Conservation (phyloP, 2,888 invertebrate genomes). For the Leucozona laternaria region DNA sequence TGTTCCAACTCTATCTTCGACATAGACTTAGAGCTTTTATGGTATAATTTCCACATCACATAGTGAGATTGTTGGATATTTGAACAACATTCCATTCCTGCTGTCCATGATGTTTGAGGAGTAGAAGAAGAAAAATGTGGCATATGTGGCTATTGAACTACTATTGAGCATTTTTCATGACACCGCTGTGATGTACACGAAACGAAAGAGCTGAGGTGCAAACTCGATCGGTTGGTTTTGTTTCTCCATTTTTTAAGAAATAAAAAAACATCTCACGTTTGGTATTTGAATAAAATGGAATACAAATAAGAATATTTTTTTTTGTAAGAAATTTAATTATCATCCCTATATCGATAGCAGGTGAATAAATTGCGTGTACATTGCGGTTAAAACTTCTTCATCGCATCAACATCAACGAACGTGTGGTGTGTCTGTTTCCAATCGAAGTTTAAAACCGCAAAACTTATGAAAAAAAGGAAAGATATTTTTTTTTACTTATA, state of each 20-base stretch:
- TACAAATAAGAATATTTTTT: conserved; percentile 29
- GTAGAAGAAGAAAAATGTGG: conserved; percentile 40
- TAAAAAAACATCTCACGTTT: conserved; percentile 8
- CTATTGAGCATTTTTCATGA: conserved; percentile 52
- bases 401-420: not conserved
- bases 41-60: conserved; percentile 28
- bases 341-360: conserved; percentile 42
- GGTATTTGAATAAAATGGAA: conserved; percentile 38
- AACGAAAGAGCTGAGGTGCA: conserved; percentile 65
- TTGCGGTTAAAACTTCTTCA: conserved; percentile 53
- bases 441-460: conserved; percentile 61
- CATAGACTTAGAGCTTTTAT: not conserved
- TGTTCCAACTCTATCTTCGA: not conserved
- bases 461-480: conserved; percentile 38
- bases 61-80: not conserved
- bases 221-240: conserved; percentile 54
- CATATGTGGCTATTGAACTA: conserved; percentile 67
- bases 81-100: conserved; percentile 45
- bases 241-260: not conserved
- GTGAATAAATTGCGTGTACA: conserved; percentile 52
- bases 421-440: conserved; percentile 46
- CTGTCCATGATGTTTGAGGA: conserved; percentile 20
- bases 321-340: conserved; percentile 20
- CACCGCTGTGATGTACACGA: conserved; percentile 23
- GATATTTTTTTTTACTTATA: conserved; percentile 26